Evolutionary conservation across 1,140 invertebrate species (phyloP).

Genomic region (Drosophila ogumai): DNA sequence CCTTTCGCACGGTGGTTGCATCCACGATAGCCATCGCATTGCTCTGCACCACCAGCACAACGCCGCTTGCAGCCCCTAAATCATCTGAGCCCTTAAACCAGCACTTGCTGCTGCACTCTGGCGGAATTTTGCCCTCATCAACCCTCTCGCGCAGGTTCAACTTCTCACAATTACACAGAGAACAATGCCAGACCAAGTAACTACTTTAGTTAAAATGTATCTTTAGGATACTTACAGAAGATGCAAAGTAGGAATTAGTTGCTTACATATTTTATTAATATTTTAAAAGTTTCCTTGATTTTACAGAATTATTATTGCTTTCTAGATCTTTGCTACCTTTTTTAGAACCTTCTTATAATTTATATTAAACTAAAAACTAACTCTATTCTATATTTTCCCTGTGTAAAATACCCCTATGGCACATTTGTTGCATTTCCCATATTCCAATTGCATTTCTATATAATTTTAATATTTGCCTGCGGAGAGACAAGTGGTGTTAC

Average conservation of each 20-base stretch:
- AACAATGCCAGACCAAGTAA: background rate
- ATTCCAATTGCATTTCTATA: constrained; percentile 65
- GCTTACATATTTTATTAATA: too few species aligned
- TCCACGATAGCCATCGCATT: constrained; percentile 64
- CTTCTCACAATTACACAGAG: constrained; percentile 6
- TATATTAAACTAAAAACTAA: too few species aligned
- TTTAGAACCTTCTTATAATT: background rate
- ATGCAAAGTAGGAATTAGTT: background rate
- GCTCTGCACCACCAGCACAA: constrained; percentile 14
- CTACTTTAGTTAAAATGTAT: background rate
- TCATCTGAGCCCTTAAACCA: background rate
- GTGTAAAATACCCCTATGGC: constrained; percentile 25
- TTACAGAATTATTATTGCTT: background rate
- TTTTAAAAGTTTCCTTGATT: too few species aligned
- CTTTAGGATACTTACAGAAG: background rate
- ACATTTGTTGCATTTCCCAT: constrained; percentile 45
- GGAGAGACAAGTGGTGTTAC: constrained; percentile 59
- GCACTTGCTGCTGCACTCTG: constrained; percentile 54
- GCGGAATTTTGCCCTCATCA: constrained; percentile 37
- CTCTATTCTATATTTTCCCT: background rate
- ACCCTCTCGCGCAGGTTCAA: constrained; percentile 9
- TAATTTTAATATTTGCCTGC: constrained; percentile 75
- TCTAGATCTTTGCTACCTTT: too few species aligned
- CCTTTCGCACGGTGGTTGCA: constrained; percentile 67
- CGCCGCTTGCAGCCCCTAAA: constrained; percentile 33